These are phyloP conservation scores for Telmatochromis sp. DNA, from an alignment of 2,113 vertebrate genomes.

Conservation along the genomic window DNA sequence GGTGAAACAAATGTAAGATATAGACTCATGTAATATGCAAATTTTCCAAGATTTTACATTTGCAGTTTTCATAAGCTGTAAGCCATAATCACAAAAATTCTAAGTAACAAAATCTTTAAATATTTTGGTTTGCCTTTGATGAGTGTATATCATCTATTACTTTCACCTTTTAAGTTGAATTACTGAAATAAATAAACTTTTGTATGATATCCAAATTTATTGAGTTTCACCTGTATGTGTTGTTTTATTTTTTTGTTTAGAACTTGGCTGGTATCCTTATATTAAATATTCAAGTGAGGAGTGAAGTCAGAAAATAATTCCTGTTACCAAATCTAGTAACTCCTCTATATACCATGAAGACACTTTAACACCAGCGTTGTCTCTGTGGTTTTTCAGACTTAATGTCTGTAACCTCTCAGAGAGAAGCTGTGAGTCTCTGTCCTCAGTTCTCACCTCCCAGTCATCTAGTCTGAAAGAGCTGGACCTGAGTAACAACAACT, in stretches of 20 bases:
- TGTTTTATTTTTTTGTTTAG: neutral
- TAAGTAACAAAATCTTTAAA: neutral
- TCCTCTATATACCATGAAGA: neutral
- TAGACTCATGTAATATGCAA: neutral
- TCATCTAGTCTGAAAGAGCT: neutral
- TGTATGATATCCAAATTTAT: neutral
- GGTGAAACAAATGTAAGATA: neutral
- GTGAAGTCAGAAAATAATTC: neutral
- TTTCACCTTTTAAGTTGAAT: neutral
- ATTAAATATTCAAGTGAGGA: neutral
- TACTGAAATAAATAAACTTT: neutral
- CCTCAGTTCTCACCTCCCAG: neutral
- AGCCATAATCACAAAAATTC: neutral
- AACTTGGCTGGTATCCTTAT: neutral
- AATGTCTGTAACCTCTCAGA: neutral
- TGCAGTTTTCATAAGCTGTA: rapidly evolving
- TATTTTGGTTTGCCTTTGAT: neutral
- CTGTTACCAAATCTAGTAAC: neutral
- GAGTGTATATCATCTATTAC: neutral
- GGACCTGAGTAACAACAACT: neutral
- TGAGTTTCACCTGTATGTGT: neutral
- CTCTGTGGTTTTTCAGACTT: neutral
- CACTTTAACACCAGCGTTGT: neutral
- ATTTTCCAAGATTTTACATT: neutral
- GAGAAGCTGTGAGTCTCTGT: neutral